A percentile compares a stretch with the other conserved stretches of the same genome.
phyloP scores from a whole-genome alignment of 2,797 vertebrate species.

The Scolopax rusticola region DNA sequence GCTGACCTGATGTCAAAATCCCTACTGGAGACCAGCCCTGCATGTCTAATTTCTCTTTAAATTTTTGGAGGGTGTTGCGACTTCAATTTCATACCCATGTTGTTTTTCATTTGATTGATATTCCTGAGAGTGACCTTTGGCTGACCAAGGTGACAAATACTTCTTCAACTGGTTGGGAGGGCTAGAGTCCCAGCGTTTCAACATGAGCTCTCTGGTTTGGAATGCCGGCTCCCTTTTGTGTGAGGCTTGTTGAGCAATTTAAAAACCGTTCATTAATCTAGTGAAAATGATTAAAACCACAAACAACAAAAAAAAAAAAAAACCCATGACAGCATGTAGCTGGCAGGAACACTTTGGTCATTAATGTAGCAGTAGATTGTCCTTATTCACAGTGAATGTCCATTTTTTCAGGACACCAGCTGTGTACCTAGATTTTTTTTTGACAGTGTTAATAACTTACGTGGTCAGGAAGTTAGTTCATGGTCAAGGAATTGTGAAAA shows the following conservation, averaged over 20 bases:
- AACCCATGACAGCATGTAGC: constrained; percentile 40
- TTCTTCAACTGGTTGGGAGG: constrained; percentile 60
- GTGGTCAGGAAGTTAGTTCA: constrained; percentile 68
- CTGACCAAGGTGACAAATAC: constrained; percentile 71
- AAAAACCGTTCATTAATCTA: constrained; percentile 41
- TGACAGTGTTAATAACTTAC: constrained; percentile 62
- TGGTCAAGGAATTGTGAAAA: constrained; percentile 66
- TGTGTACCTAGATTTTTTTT: constrained; percentile 45
- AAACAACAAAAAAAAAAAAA: constrained; percentile 13
- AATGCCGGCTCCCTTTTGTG: constrained; percentile 49
- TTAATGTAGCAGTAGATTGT: constrained; percentile 46
- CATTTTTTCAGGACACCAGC: constrained; percentile 59
- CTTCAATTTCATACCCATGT: not conserved
- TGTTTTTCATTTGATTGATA: constrained; percentile 61
- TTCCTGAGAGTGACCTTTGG: constrained; percentile 27
- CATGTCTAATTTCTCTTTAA: not conserved
- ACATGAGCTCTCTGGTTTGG: constrained; percentile 66
- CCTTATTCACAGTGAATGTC: constrained; percentile 37
- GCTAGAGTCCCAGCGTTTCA: constrained; percentile 29
- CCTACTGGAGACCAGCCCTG: not conserved
- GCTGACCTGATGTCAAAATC: not conserved
- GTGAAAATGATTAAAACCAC: constrained; percentile 65
- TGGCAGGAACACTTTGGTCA: constrained; percentile 53
- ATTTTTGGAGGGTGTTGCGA: constrained; percentile 8
- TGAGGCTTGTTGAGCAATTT: constrained; percentile 43